Evolutionary conservation across 2,888 invertebrate species (phyloP), one percentile per base, ranked within the genome.

Genomic region (Oxyscelio sp.): DNA sequence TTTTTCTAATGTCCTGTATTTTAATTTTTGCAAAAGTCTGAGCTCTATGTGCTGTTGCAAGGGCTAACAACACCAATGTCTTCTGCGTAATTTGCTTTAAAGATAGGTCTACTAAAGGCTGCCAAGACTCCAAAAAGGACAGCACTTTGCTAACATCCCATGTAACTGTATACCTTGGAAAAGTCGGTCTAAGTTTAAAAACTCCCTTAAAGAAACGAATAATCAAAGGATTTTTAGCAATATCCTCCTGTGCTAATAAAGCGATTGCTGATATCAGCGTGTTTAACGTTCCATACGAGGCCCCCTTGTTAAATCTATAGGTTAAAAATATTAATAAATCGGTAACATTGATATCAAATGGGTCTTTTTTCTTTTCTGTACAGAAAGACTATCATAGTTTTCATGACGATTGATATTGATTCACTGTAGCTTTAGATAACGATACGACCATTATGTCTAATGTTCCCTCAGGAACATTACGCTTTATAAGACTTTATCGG

Each of bases 141-240:
- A 61, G 17, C 2, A 61, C 61, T n/a, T 61, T 61, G 17, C 24
- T 61, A 4, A 61, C 61, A 45, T 61, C 61, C 61, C 61, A 61
- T 17, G 61, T 61, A 24, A 2, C 2, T 9, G 6, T 24, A 27
- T 61, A 61, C 15, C 45, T 61, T 43, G 61, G 61, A 13, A 40
- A n/a, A n/a, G n/a, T n/a, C n/a, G n/a, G n/a, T n/a, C n/a, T n/a
- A n/a, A n/a, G n/a, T 2, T 40, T 40, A n/a, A 4, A 40, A 4
- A 40, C 3, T n/a, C 40, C 40, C 15, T n/a, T 40, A n/a, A 40
- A 40, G n/a, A 40, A 40, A 13, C 40, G 1, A n/a, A 4, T n/a
- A 40, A 40, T 40, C n/a, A 40, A 40, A n/a, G 22, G 4, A 34
- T 8, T 8, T 34, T 34, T 34, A 9, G 4, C 9, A 9, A 40